Conservation (phyloP, 2,797 vertebrate genomes). For the Bryconaethiops microstoma region DNA sequence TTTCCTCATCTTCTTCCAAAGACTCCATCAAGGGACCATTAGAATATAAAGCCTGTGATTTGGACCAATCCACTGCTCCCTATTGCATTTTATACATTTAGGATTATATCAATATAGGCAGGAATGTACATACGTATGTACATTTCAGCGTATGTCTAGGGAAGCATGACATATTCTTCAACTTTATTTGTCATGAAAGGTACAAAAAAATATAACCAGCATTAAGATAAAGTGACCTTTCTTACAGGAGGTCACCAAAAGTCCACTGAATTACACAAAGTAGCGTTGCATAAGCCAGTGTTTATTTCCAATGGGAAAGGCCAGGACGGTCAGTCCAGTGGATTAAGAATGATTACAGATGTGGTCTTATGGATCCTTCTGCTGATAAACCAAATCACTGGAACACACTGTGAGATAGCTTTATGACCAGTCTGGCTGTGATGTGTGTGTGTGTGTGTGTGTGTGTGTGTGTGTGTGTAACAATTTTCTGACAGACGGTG, state of each 20-base stretch:
- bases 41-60: not conserved
- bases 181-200: not conserved
- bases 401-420: constrained; percentile 4
- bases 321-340: not conserved
- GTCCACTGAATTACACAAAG: constrained; percentile 15
- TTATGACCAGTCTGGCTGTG: not conserved
- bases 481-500: constrained; percentile 41
- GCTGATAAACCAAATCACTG: constrained; percentile 20
- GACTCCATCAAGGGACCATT: not conserved
- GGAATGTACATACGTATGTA: not conserved
- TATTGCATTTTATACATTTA: not conserved
- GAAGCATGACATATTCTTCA: not conserved
- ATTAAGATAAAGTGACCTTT: not conserved
- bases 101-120: not conserved
- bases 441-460: not conserved
- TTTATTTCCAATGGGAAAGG: constrained; percentile 11
- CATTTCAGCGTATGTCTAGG: not conserved
- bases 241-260: not conserved
- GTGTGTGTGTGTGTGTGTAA: constrained; percentile 32
- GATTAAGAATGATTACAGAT: constrained; percentile 23
- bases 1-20: not conserved
- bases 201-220: not conserved
- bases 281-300: constrained; percentile 20
- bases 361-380: constrained; percentile 5
- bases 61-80: too few species aligned